Evolutionary conservation across 2,113 vertebrate genomes (phyloP).

Genomic region (Chlorodrepanis virens): DNA sequence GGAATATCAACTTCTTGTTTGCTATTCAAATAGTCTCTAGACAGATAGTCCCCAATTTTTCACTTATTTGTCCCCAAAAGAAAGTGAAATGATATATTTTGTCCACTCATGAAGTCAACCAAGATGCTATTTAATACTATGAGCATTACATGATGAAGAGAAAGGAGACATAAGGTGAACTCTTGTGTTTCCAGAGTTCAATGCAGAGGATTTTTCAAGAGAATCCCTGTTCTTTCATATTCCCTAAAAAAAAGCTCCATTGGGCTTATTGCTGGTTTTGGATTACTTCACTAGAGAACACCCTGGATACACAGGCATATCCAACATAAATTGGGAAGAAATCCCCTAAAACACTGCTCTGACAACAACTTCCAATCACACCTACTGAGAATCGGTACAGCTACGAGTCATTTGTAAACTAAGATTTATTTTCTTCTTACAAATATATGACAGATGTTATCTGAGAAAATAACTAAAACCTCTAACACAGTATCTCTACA

Average conservation of each 20-base stretch:
- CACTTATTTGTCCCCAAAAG: background rate
- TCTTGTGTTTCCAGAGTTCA: background rate
- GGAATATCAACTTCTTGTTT: background rate
- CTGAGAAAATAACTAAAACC: constrained; percentile 24
- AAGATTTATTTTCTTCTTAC: background rate
- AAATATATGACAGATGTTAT: background rate
- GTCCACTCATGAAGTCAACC: background rate
- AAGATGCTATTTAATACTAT: background rate
- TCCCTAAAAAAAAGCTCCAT: constrained; percentile 4
- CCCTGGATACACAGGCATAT: background rate
- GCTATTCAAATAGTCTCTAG: background rate
- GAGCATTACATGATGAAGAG: background rate
- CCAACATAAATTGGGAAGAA: background rate
- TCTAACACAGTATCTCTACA: constrained; percentile 26
- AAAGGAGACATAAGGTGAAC: constrained; percentile 7
- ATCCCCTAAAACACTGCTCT: background rate
- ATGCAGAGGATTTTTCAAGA: background rate
- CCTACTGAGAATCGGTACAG: background rate
- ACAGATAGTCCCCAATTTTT: background rate
- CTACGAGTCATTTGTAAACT: constrained; percentile 4
- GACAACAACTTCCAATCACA: constrained; percentile 34
- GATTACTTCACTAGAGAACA: constrained; percentile 33
- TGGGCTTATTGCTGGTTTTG: constrained; percentile 40
- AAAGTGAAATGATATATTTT: background rate
- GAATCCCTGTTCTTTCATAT: background rate